phyloP scores from a whole-genome alignment of 2,797 vertebrate species.

The Cygnus olor region DNA sequence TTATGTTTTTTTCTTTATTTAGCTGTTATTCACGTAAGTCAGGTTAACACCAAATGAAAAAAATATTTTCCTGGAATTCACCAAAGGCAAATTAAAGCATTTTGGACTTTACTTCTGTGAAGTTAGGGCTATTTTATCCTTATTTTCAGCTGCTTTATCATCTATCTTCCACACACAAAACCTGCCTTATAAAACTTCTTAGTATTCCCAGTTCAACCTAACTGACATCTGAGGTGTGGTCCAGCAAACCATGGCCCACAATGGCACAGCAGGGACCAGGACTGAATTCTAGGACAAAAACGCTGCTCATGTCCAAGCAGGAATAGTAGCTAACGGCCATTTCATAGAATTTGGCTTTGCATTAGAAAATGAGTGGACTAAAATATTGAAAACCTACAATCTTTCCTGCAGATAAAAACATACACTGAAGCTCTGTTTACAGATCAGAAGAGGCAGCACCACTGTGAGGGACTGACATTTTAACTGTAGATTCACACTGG shows the following conservation, averaged over 20 bases:
- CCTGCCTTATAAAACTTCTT: neutral
- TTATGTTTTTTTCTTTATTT: neutral
- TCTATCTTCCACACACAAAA: neutral
- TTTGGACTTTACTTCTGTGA: neutral
- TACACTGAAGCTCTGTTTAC: neutral
- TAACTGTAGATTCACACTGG: neutral
- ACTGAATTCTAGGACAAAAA: neutral
- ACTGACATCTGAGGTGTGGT: neutral
- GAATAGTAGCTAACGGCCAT: neutral
- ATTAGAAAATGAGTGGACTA: neutral
- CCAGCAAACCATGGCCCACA: neutral
- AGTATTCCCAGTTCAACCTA: neutral
- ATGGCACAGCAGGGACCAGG: fast-evolving
- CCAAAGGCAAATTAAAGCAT: neutral
- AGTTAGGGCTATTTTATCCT: neutral
- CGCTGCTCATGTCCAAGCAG: neutral
- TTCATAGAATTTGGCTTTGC: neutral
- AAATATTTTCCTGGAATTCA: neutral
- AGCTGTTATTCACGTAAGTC: neutral
- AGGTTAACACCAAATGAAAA: neutral
- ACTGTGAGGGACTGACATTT: neutral
- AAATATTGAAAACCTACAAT: neutral
- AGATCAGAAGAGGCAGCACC: neutral
- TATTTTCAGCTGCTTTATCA: neutral
- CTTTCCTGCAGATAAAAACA: neutral